phyloP scores from a whole-genome alignment of 2,888 invertebrate genomes.

The Salpingus planirostris region DNA sequence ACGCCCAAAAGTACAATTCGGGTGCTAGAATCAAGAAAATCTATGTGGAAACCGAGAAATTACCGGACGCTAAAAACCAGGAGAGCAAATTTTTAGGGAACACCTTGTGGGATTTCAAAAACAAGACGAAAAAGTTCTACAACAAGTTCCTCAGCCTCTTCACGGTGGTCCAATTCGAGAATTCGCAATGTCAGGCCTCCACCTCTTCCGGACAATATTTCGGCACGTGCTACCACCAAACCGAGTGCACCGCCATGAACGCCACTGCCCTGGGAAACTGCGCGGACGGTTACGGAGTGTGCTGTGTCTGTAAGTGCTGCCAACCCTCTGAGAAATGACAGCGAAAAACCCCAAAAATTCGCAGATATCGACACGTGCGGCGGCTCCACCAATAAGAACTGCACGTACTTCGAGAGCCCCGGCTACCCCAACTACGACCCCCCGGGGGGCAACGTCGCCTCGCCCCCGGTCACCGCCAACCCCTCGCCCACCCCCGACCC shows the following conservation, averaged over 20 bases:
- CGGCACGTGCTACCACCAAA: constrained; percentile 61
- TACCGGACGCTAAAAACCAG: constrained; percentile 6
- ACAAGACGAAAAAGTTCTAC: constrained; percentile 32
- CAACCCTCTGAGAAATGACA: too few species aligned
- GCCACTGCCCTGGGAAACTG: constrained; percentile 59
- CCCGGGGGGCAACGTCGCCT: constrained; percentile 23
- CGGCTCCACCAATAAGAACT: constrained; percentile 49
- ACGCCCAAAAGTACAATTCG: constrained; percentile 18
- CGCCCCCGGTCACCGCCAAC: constrained; percentile 21
- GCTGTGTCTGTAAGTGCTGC: constrained; percentile 65
- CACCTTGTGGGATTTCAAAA: constrained; percentile 23
- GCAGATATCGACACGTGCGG: constrained; percentile 62
- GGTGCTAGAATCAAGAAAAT: not conserved
- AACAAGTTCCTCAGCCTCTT: constrained; percentile 57
- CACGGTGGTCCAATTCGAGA: constrained; percentile 61
- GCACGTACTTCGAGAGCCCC: constrained; percentile 66
- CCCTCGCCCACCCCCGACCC: constrained; percentile 31
- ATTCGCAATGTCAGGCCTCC: constrained; percentile 50
- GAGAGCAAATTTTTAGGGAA: constrained; percentile 21
- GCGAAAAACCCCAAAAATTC: constrained; percentile 2
- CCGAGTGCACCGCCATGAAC: constrained; percentile 55
- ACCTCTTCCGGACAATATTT: constrained; percentile 50
- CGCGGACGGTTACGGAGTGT: constrained; percentile 64
- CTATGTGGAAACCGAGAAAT: not conserved
- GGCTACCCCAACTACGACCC: constrained; percentile 51